Conservation (phyloP, 1,140 invertebrate species). For the Melitaea cinxia region DNA sequence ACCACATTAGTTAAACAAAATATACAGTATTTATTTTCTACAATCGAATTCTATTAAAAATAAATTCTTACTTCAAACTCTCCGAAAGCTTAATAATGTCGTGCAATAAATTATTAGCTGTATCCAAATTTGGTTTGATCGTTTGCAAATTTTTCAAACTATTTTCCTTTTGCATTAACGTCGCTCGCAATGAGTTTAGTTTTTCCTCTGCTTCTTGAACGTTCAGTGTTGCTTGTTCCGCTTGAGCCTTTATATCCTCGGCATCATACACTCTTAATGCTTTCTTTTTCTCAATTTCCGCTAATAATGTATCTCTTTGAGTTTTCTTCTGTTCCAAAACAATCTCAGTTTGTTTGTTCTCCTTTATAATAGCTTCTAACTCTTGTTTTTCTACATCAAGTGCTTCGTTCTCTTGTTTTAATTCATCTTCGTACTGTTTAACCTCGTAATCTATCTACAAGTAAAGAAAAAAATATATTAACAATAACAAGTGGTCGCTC, state of each 20-base stretch:
- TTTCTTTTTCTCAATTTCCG: conserved; percentile 60
- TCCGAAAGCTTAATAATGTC: conserved; percentile 63
- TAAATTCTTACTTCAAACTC: conserved; percentile 54
- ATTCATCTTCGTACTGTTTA: conserved; percentile 60
- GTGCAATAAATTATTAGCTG: conserved; percentile 57
- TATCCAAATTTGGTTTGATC: conserved; percentile 60
- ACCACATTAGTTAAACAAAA: too few species aligned
- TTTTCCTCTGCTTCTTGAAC: conserved; percentile 63
- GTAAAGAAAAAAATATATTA: too few species aligned
- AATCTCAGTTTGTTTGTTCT: conserved; percentile 54
- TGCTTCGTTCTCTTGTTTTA: conserved; percentile 59
- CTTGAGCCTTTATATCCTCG: conserved; percentile 63
- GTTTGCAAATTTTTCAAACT: conserved; percentile 65
- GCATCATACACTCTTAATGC: conserved; percentile 66
- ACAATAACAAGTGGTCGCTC: conserved; percentile 2
- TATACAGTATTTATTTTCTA: not conserved
- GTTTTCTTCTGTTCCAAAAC: conserved; percentile 59
- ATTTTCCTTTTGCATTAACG: conserved; percentile 63
- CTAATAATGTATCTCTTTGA: conserved; percentile 53
- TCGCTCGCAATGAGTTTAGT: conserved; percentile 45
- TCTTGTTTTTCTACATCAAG: conserved; percentile 51
- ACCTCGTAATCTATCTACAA: conserved; percentile 61
- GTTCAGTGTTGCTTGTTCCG: conserved; percentile 52
- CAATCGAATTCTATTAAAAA: not conserved
- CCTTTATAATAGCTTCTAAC: conserved; percentile 51